Evolutionary conservation across 2,797 vertebrate genomes (phyloP), one percentile per base, ranked within the genome.

Genomic region (Ambastaia sidthimunki): DNA sequence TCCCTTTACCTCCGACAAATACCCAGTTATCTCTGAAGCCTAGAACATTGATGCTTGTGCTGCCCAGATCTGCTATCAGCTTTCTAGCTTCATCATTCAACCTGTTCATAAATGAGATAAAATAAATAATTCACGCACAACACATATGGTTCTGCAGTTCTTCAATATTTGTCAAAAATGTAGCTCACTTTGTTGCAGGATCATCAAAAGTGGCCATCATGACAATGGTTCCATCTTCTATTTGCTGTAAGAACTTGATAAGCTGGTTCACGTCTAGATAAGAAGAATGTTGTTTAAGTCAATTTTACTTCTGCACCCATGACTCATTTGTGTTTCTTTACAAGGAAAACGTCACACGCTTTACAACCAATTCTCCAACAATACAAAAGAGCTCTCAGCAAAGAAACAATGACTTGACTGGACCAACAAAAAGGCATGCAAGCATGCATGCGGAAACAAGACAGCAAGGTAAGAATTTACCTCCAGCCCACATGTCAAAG

Each of bases 1-100:
- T 98, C 82, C 98, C 98, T 92, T 98, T 99, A 44, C 97, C 97
- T 82, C 98, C 98, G 0, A 97, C 96, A 89, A 99, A 99, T 85
- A 99, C 93, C 98, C 98, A 99, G 92, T 97, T 99, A 88, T 99
- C 98, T 87, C 98, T 93, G 82, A 99, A 99, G 71, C 92, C 94
- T 82, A 99, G 76, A 19, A 84, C 94, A n/a, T 21, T 88, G 81
- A 98, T 91, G 0, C 85, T 91, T 0, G 96, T 88, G 88, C 98
- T 99, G 63, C 98, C 98, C 54, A 99, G 84, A 0, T 97, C 95
- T 23, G 94, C 70, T 0, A 99, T 95, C 31, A 98, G 90, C 50
- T 95, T 94, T 75, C 94, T 94, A 28, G 96, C 96, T 83, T 99
- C 97, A 1, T 96, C 95, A 0, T 95, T 98, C 59, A 99, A 94